Evolutionary conservation across 2,888 invertebrate genomes (phyloP), one percentile per base, ranked within the genome.

Genomic region (Rhabditophanes sp.): DNA sequence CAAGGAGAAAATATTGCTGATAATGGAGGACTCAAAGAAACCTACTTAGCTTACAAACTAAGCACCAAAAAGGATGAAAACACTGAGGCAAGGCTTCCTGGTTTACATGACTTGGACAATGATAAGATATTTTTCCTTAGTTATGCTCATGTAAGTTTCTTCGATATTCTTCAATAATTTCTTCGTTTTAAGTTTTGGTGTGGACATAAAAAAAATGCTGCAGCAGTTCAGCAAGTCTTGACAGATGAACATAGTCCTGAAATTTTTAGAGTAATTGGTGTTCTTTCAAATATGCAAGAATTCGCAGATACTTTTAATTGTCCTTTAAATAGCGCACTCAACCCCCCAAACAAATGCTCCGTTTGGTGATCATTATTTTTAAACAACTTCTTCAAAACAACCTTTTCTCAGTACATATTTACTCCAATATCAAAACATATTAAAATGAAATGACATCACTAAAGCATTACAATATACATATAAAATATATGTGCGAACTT

Each of bases 191-290:
- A 50, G 50, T 51, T 52, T 33, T 50, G 50, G 44, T 50, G 50
- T 23, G 46, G 47, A 4, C 44, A 51, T 33, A 41, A 49, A 30
- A 51, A 48, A 20, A 30, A 20, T 15, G 42, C 35, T n/a, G 46
- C 47, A 2, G 33, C 46, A 6, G 29, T 50, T 2, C 46, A 48
- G 20, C 50, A 84, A 67, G 78, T 88, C 49, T 80, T 85, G 61
- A 87, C 85, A 64, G 88, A 88, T 66, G 78, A 83, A 15, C 90
- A 90, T 65, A 79, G 82, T 9, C 44, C 44, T 8, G 41, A 84
- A 1, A 78, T 78, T 57, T 83, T 77, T 65, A 65, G 70, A 67
- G 69, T 46, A n/a, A 45, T 46, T 27, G 44, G 39, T 9, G 46
- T 46, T 5, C 37, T 50, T 2, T 80, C 83, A 39, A 90, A 90